Evolutionary conservation across 2,113 vertebrate genomes (phyloP), one percentile per base, ranked within the genome.

Genomic region (Pedetes capensis): DNA sequence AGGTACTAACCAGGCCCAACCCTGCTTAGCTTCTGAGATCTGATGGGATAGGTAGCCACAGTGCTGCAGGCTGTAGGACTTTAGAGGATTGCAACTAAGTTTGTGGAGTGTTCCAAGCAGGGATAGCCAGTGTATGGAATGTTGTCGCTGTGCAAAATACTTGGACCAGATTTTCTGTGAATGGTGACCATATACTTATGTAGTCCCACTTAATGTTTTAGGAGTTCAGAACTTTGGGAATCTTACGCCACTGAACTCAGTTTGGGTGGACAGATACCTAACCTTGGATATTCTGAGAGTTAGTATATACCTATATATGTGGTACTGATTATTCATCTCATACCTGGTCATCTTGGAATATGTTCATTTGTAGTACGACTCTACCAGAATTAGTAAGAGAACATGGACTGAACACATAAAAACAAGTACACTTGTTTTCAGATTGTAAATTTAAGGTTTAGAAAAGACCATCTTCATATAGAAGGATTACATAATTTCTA

Each of bases 151-250:
- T 90, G 18, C n/a, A 75, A 71, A 75, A 74, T 1, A 55, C n/a
- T 47, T 95, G 29, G n/a, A 79, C n/a, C 89, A 6, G 13, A 37
- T 74, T 44, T 57, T 87, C 4, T 68, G 18, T 44, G 74, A 68
- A 80, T 64, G 23, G 20, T 80, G 34, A 3, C 32, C 16, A 32
- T 6, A 17, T 68, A 63, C 3, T 69, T 25, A 34, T 34, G 17
- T 44, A 85, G n/a, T 94, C 29, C 68, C 3, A 71, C n/a, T 86
- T 92, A 76, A n/a, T 75, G 55, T 78, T 71, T 93, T 69, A 57
- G 25, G 74, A 49, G 69, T 91, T 84, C 44, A 85, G 53, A 78
- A 72, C 18, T 91, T 79, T 69, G 16, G 23, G 51, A 42, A 57
- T 76, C 47, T 4, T 44, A 10, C 64, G 53, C 39, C n/a, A 11